Evolutionary conservation across 2,888 invertebrate genomes (phyloP), one percentile per base, ranked within the genome.

Genomic region (Lasioglossum vierecki): DNA sequence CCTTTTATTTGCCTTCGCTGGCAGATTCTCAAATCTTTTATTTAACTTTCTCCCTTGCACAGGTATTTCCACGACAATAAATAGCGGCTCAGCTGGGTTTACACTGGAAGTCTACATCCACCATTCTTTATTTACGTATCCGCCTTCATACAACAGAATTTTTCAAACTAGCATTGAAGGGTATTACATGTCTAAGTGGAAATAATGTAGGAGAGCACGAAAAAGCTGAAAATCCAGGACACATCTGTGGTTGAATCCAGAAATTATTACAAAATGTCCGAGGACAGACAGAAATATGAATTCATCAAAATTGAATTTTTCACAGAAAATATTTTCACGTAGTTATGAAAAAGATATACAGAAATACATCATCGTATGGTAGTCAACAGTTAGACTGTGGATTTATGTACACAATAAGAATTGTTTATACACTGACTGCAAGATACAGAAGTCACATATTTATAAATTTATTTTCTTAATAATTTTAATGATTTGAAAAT

Each of bases 121-220:
- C 66, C 66, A 66, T 66, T 66, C 66, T 66, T 66, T 35, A 66
- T 66, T 66, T 35, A 18, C 66, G 30, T 66, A 35, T 66, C 18
- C 35, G 66, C 35, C 35, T 66, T 66, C 18, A 35, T 35, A 22
- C 18, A 22, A 35, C 66, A 66, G 35, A 35, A 63, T 63, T 30
- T 63, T 63, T 63, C 26, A 30, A 30, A 63, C 63, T 30, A 30
- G 30, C 63, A 30, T 63, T 63, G 63, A 30, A 13, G 13, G n/a
- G 30, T 63, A 26, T 26, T 57, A 57, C n/a, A 57, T n/a, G 57
- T 57, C 9, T 57, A n/a, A 57, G n/a, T 57, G 57, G 57, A 57
- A 57, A 57, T 53, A 22, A 53, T 53, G 53, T 53, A 53, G n/a
- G 22, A 13, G 26, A 35, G 18, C 30, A 35, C 18, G 15, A 22